Base-by-base conservation (phyloP, 2,113 vertebrate genomes). In the Corythoichthys intestinalis region DNA sequence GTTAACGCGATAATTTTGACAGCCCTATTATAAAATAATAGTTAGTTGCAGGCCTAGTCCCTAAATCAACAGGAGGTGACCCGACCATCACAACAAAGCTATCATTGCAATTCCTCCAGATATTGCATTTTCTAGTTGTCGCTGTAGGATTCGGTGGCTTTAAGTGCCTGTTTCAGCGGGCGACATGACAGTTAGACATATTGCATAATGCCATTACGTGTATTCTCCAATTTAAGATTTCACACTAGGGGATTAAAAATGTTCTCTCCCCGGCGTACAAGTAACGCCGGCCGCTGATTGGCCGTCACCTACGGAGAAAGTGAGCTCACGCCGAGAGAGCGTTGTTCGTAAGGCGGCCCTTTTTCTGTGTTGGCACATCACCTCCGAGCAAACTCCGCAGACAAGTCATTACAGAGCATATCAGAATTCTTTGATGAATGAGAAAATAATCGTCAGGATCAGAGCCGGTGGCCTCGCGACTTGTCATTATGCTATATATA, bases 401-500 rank as follows among this genome's bases (percentile, higher is more conserved):
- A 86, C 85, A 87, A 82, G 82, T 77, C 83, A 87, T 88, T 87
- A 86, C 75, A 78, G 82, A 86, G 84, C 82, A 78, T 83, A 87
- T 89, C 87, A 87, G 79, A 88, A 87, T 90, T 86, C 76, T 85
- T 86, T 79, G 87, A 91, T 87, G 86, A 89, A 88, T 87, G 85
- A 85, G 87, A 87, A 83, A 87, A 86, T 87, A 89, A 88, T 90
- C 87, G 76, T 75, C 77, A 72, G 75, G 83, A 89, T 88, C 82
- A 87, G 83, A 86, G 84, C 87, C 74, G 83, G 83, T 83, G 86
- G 86, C 83, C 87, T 84, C 72, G 84, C 81, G 78, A 84, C 79
- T 86, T 86, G 87, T 90, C 87, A 89, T 89, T 87, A 85, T 86
- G 78, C 86, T 90, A 89, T 88, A 88, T 91, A 90, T 90, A 92